Base-by-base conservation (phyloP, 2,113 vertebrate genomes). In the Chrysochloris asiatica region DNA sequence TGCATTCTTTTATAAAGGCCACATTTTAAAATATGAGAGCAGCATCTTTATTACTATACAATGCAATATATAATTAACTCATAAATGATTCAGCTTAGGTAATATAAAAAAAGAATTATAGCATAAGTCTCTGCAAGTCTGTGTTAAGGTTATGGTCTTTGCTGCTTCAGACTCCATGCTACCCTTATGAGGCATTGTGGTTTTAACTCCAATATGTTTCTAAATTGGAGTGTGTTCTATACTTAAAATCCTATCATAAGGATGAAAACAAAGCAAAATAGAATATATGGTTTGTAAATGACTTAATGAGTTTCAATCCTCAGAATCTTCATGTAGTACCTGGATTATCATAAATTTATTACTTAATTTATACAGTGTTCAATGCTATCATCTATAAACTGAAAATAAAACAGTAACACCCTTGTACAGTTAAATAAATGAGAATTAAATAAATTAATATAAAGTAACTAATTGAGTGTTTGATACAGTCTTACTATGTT, bases 81-180 rank as follows among this genome's bases (percentile, higher is more conserved):
- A 76, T 93, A 96, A 96, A 88, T 52, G 89, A 91, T 81, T 84
- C 47, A 75, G 50, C 38, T 26, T 83, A 94, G 38, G 41, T n/a
- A 43, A 30, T n/a, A 65, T 77, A 80, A 73, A 86, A 50, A 2
- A 87, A 78, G 73, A 83, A 89, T 80, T 94, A 13, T 3, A 79
- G 61, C 6, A 21, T 38, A 47, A 38, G 33, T 67, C 43, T 63
- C 84, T 54, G 21, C 26, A 84, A 83, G 38, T 67, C 24, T 61
- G 33, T 72, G 41, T 52, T 78, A 83, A 92, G n/a, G 41, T 61
- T 45, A 72, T 22, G 47, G 48, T 48, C 83, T 21, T 30, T 61
- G 47, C 48, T 75, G 16, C 7, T 12, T 3, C 14, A 73, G 7
- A 4, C 21, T 93, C 30, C 22, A 22, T 73, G n/a, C 72, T 17